Evolutionary conservation across 35 echinoderm and acorn worm species (phyloP), one percentile per base, ranked within the genome.

Genomic region (Lytechinus pictus): DNA sequence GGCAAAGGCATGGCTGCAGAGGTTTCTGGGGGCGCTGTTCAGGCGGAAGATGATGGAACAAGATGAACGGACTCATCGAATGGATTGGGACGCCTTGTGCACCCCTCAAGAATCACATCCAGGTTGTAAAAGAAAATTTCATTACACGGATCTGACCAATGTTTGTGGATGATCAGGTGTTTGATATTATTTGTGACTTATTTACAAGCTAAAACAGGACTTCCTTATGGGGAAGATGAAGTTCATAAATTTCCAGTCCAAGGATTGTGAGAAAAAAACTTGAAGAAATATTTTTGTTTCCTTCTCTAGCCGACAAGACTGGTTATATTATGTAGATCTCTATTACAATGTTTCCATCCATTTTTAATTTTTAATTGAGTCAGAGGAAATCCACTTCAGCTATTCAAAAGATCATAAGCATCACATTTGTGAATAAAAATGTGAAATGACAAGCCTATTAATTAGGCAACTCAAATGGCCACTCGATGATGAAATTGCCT

Each of bases 1-100:
- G 98, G 98, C 86, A 98, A 96, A 33, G 98, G 98, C 96, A 96
- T 96, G 86, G 57, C 95, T 51, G 91, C 55, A 21, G 52, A 5
- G 27, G 92, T 54, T 60, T 54, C 54, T 57, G 54, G 58, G 66
- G 14, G 29, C 66, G 61, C 57, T 86, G 94, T 90, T 54, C 88
- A 16, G 28, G 88, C 52, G 88, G 88, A 90, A 54, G 88, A 90
- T 90, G 88, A 54, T 54, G 52, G 24, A 44, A 21, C 88, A 33
- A 54, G 29, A 90, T 21, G 88, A 13, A 54, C 52, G 88, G 13
- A 90, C 52, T 90, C 88, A 90, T 90, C 52, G 88, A 90, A 44
- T 12, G 52, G 28, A 54, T 27, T 51, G 66, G 66, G 66, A 79
- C 66, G 66, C 19, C 19, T 16, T 79, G 66, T 79, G 66, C 66